Evolutionary conservation across 2,888 invertebrate genomes (phyloP), one percentile per base, ranked within the genome.

Genomic region (Acleris emargana): DNA sequence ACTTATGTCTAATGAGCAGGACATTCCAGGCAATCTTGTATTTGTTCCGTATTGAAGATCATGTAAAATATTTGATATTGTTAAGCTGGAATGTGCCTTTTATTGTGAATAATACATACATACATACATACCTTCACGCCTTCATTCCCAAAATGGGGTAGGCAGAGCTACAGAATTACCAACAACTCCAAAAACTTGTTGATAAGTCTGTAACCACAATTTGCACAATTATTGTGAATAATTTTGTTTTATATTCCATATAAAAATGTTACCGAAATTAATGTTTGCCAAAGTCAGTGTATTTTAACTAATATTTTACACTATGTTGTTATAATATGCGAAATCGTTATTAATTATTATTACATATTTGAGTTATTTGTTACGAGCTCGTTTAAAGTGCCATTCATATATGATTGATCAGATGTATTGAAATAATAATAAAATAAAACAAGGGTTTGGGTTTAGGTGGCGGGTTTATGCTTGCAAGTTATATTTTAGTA

Each of bases 391-490:
- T 38, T 45, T 22, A 7, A 54, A 50, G 59, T 64, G 64, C 59
- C 59, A 59, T 64, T 58, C 17, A 13, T 59, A 45, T 20, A 22
- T 55, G 9, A 57, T 7, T 49, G 11, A 13, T 17, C 3, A 13
- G 17, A 11, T 11, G 3, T 42, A 54, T 7, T 42, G 16, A 22
- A n/a, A 54, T 13, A 11, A 42, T 42, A 42, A 52, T 28, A 17
- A 18, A 6, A 20, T 9, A 7, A 38, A 18, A 20, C 22, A 13
- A 45, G 64, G 47, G 50, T 49, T 17, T 50, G 59, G 59, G 59
- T 16, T 43, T 60, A 55, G 59, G 64, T 64, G 64, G 50, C 28
- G 64, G 64, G 59, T 59, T 38, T 28, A 43, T 43, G 47, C 18
- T 64, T 53, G 20, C 25, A 20, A 18, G 6, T 52, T 7, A 45